phyloP scores from a whole-genome alignment of 1,140 invertebrate species.

The Magallana angulata region DNA sequence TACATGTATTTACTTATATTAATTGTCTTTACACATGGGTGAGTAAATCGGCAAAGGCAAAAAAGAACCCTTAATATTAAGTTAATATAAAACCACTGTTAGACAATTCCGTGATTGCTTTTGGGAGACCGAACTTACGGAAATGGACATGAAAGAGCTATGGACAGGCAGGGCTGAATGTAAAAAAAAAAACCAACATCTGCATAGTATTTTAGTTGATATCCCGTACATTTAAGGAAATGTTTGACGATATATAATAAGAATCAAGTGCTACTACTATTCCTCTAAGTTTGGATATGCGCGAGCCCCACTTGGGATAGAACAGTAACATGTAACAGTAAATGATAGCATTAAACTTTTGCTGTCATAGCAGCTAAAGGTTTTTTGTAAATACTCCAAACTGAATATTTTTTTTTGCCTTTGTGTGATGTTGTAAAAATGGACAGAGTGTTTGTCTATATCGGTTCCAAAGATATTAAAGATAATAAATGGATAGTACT shows the following conservation, averaged over 20 bases:
- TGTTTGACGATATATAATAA: background rate
- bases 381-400: background rate
- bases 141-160: too few relatives aligned
- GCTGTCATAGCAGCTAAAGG: background rate
- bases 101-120: too few relatives aligned
- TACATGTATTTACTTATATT: too few relatives aligned
- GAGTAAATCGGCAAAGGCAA: too few relatives aligned
- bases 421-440: too few relatives aligned
- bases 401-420: background rate
- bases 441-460: background rate
- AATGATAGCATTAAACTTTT: constrained; percentile 45
- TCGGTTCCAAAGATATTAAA: constrained; percentile 20
- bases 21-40: too few relatives aligned
- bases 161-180: too few relatives aligned
- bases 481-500: background rate
- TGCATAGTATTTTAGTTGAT: too few relatives aligned
- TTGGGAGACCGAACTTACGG: too few relatives aligned
- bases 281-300: constrained; percentile 35
- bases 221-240: background rate
- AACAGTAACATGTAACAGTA: constrained; percentile 20
- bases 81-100: too few relatives aligned
- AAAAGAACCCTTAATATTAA: too few relatives aligned
- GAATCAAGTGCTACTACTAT: constrained; percentile 38
- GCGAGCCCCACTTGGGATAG: constrained; percentile 19
- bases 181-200: too few relatives aligned